Base-by-base conservation (phyloP, 2,888 invertebrate species). In the Polylopha cassiicola region DNA sequence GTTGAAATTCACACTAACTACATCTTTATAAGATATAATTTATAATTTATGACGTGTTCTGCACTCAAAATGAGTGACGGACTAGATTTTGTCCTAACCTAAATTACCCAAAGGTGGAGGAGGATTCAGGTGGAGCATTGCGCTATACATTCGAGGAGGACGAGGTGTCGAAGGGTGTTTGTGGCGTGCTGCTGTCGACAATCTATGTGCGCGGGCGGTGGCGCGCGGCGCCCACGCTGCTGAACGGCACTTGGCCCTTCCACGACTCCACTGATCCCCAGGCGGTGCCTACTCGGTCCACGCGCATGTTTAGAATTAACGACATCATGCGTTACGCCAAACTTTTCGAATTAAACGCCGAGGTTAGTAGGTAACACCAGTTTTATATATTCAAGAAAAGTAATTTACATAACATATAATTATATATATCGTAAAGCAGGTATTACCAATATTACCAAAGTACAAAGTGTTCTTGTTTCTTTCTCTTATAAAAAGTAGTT, bases 201-300 rank as follows among this genome's bases (percentile, higher is more conserved):
- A 7, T 80, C 42, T 84, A 85, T 49, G 13, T 81, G 37, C 78
- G 86, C 16, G 73, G 65, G 18, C 63, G 67, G 7, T 86, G 86
- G 86, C 73, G 78, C 1, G 59, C 76, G 39, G 65, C 80, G 37
- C 84, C 86, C 29, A 85, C 84, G 1, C 69, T 85, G 24, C 72
- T 86, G 11, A 84, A 86, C 46, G 80, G 73, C 9, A 69, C 77
- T 3, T 53, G 55, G 29, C 51, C 50, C 5, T 85, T 86, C 46
- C 61, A 46, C 17, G 72, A 75, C 43, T 48, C 54, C 1, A 53
- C 48, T 15, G n/a, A n/a, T n/a, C n/a, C n/a, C n/a, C n/a, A n/a
- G n/a, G 37, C 46, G 28, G 51, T 60, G 9, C 59, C 69, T n/a
- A 13, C 45, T 2, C 70, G 71, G 21, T 51, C 57, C n/a, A 53